phyloP scores from a whole-genome alignment of 2,113 vertebrate genomes.

The Bubo blakistoni region DNA sequence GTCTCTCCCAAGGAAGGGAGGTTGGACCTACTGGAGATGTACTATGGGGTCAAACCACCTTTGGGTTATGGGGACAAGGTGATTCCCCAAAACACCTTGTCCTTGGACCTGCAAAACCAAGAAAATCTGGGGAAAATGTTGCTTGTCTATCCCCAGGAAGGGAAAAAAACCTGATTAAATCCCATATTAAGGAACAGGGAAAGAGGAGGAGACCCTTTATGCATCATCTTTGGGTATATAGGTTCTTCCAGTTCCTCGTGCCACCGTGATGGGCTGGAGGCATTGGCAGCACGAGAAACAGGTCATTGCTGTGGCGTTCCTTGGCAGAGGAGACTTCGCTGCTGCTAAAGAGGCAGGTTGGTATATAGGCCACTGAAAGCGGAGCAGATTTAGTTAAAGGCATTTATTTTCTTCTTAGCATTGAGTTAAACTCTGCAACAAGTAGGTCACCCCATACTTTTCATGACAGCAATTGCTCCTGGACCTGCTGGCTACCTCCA shows the following conservation, averaged over 20 bases:
- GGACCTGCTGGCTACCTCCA: neutral
- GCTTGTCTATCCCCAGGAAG: neutral
- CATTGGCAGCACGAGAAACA: neutral
- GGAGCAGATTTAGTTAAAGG: neutral
- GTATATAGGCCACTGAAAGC: neutral
- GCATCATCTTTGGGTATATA: rapidly evolving
- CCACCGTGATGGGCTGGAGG: neutral
- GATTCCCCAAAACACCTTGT: neutral
- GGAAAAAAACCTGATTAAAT: neutral
- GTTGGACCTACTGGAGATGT: neutral
- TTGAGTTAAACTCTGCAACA: neutral
- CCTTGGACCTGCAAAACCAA: neutral
- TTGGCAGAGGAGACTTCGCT: neutral
- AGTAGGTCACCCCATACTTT: neutral
- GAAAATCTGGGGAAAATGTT: neutral
- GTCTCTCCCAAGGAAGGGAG: neutral
- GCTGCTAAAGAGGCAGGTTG: neutral
- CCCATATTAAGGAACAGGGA: neutral
- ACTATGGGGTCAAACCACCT: neutral
- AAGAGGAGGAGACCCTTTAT: neutral
- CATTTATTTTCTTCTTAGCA: neutral
- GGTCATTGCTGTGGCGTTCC: neutral
- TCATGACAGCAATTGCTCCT: neutral
- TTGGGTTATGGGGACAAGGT: neutral
- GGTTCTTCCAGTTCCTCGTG: neutral